Percentiles rank a stretch among this genome's conserved stretches.
Evolutionary conservation across 2,888 invertebrate species (phyloP).

Genomic region (Eledona agricola): DNA sequence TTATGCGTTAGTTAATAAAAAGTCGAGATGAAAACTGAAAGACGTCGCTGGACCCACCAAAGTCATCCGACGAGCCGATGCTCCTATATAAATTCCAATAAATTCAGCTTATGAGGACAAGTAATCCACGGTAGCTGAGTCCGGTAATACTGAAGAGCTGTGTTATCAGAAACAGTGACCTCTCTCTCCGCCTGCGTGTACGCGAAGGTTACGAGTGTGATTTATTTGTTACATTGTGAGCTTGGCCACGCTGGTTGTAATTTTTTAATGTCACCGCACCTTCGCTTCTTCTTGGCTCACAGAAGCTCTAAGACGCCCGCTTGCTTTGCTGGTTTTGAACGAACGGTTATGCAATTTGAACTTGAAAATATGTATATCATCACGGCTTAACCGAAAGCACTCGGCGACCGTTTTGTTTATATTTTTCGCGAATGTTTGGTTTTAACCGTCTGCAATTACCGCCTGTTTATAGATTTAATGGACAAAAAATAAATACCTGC

Average conservation of each 20-base stretch:
- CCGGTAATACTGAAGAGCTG: constrained; percentile 32
- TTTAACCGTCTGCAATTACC: too few species aligned
- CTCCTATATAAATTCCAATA: constrained; percentile 54
- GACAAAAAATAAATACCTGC: too few species aligned
- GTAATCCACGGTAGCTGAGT: constrained; percentile 60
- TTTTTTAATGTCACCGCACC: constrained; percentile 41
- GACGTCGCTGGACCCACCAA: constrained; percentile 25
- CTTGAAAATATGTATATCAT: too few species aligned
- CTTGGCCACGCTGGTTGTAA: constrained; percentile 42
- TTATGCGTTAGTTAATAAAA: constrained; percentile 8
- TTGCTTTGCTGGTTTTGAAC: constrained; percentile 13
- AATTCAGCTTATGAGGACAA: constrained; percentile 59
- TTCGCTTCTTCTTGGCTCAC: constrained; percentile 14
- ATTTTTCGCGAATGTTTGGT: too few species aligned
- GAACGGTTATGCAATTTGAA: constrained; percentile 17
- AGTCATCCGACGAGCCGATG: constrained; percentile 17
- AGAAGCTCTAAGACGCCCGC: constrained; percentile 13
- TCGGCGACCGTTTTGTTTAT: too few species aligned
- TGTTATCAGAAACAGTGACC: constrained; percentile 34
- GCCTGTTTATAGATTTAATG: too few species aligned
- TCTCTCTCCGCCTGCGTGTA: constrained; percentile 38
- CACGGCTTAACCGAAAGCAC: too few species aligned
- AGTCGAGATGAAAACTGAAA: constrained; percentile 22
- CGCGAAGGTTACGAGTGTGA: constrained; percentile 51
- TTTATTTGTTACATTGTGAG: constrained; percentile 53